These are phyloP conservation scores for Harpagoxenus sublaevis DNA, from an alignment of 2,888 invertebrate genomes.

Conservation along the genomic window DNA sequence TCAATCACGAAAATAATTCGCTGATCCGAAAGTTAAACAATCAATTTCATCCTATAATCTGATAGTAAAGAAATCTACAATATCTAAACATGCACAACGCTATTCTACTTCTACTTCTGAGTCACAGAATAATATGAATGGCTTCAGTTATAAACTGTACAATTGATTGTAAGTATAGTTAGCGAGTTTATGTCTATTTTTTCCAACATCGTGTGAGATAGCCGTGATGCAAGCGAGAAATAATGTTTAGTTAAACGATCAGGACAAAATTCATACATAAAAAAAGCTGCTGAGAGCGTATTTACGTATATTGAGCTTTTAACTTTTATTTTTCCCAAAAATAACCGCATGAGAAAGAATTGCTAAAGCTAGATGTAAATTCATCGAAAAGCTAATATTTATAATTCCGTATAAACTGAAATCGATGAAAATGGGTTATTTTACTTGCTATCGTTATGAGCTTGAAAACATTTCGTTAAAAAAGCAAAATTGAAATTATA, in stretches of 20 bases:
- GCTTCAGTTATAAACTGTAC: not conserved
- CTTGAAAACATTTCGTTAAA: slow-evolving; percentile 10
- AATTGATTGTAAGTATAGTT: slow-evolving; percentile 25
- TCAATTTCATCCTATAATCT: not conserved
- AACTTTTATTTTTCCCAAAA: slow-evolving; percentile 7
- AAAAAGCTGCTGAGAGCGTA: slow-evolving; percentile 6
- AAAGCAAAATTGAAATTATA: slow-evolving; percentile 11
- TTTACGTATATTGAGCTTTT: not conserved
- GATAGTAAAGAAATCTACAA: not conserved
- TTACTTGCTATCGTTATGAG: not conserved
- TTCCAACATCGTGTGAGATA: not conserved
- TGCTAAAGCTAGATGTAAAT: not conserved
- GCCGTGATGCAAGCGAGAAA: not conserved
- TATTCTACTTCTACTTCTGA: not conserved
- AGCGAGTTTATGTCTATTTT: not conserved
- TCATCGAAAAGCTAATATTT: slow-evolving; percentile 27
- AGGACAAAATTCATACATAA: not conserved
- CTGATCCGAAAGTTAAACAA: not conserved
- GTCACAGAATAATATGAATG: not conserved
- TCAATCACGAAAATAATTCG: not conserved
- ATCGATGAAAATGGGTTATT: slow-evolving; percentile 8
- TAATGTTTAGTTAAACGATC: not conserved
- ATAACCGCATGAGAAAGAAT: not conserved
- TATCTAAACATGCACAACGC: not conserved
- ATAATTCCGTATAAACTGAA: slow-evolving; percentile 16